Evolutionary conservation across 2,888 invertebrate species (phyloP).

Genomic region (Tethea ocularis): DNA sequence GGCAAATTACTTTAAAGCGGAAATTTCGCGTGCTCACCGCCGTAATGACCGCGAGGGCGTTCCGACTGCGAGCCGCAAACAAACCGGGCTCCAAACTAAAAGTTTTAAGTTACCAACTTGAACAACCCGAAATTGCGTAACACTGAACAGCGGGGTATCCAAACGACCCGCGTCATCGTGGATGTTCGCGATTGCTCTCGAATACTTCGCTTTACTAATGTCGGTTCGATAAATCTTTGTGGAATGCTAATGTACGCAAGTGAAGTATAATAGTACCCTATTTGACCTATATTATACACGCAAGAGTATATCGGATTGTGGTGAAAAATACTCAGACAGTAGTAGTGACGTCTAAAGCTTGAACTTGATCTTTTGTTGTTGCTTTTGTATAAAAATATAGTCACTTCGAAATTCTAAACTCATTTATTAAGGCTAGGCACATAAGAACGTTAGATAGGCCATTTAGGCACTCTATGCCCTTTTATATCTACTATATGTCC

Average conservation of each 20-base stretch:
- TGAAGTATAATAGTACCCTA: background rate
- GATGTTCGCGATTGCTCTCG: background rate
- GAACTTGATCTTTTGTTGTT: too few relatives aligned
- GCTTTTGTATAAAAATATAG: too few relatives aligned
- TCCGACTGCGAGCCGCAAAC: conserved; percentile 54
- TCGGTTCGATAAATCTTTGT: background rate
- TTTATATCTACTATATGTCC: too few relatives aligned
- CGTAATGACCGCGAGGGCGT: conserved; percentile 59
- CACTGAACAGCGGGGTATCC: conserved; percentile 23
- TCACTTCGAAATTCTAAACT: too few relatives aligned
- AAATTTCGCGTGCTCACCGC: conserved; percentile 68
- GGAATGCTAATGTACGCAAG: background rate
- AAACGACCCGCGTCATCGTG: background rate
- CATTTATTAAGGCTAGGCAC: too few relatives aligned
- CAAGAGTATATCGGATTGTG: too few relatives aligned
- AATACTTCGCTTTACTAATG: background rate
- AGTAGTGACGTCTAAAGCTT: too few relatives aligned
- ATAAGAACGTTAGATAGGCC: too few relatives aligned
- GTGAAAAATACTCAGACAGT: too few relatives aligned
- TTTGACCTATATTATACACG: too few relatives aligned
- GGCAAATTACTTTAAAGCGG: conserved; percentile 74
- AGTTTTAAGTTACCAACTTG: conserved; percentile 66
- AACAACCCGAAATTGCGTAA: conserved; percentile 52
- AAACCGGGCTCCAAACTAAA: conserved; percentile 66
- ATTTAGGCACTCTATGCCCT: too few relatives aligned